Conservation (phyloP, 2,797 vertebrate species). For the Acropternis orthonyx region DNA sequence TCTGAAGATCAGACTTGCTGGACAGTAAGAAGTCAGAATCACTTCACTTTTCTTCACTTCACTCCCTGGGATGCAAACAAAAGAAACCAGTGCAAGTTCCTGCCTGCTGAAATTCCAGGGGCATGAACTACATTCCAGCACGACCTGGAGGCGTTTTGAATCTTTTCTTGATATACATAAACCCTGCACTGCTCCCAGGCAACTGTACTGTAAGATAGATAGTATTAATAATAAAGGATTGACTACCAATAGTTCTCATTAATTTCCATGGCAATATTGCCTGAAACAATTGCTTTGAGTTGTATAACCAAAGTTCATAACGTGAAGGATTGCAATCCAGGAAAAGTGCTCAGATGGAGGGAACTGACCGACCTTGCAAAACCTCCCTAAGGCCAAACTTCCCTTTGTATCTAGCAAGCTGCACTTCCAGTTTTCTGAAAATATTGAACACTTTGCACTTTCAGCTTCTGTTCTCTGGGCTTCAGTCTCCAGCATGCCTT, state of each 20-base stretch:
- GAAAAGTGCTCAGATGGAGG: neutral
- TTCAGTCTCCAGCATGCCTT: neutral
- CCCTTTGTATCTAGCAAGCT: neutral
- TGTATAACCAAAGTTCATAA: neutral
- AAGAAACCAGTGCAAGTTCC: neutral
- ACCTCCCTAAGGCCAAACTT: neutral
- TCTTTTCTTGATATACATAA: neutral
- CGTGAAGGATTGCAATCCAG: neutral
- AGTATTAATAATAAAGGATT: neutral
- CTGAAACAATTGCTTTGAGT: neutral
- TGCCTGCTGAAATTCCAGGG: conserved; percentile 38
- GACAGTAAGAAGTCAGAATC: neutral
- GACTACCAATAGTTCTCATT: neutral
- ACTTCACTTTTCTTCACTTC: neutral
- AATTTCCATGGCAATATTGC: conserved; percentile 7
- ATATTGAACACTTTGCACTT: neutral
- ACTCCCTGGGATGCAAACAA: neutral
- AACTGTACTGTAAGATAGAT: neutral
- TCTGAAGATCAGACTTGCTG: neutral
- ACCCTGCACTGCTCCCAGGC: neutral
- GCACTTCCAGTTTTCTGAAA: neutral
- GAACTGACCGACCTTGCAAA: neutral
- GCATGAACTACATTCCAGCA: neutral
- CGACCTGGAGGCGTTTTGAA: rapidly evolving
- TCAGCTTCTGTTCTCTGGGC: neutral